Evolutionary conservation across 2,113 vertebrate genomes (phyloP).

Genomic region (Plestiodon gilberti): DNA sequence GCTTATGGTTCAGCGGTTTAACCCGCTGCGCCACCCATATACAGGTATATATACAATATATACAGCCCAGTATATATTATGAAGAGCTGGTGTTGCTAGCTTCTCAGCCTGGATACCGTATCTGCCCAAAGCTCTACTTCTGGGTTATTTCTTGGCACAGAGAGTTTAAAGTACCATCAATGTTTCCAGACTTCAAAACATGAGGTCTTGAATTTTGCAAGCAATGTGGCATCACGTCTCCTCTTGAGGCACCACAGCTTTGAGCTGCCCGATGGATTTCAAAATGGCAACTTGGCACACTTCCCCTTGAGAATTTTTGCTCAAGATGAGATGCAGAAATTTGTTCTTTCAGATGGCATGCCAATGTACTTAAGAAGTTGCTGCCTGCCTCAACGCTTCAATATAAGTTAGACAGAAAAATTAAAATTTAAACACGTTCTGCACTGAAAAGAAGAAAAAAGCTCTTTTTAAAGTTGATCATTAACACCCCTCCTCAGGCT

Average conservation of each 20-base stretch:
- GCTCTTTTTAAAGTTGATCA: not conserved
- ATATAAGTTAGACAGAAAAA: not conserved
- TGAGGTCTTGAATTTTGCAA: not conserved
- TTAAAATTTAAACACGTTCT: not conserved
- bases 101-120: not conserved
- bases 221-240: too few species aligned
- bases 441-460: not conserved
- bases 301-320: not conserved
- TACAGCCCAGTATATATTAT: not conserved
- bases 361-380: not conserved
- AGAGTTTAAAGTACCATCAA: not conserved
- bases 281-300: not conserved
- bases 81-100: not conserved
- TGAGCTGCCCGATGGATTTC: not conserved
- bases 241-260: not conserved
- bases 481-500: not conserved
- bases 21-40: too few species aligned
- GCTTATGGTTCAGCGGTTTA: too few species aligned
- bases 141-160: not conserved
- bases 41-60: too few species aligned
- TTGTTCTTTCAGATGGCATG: not conserved
- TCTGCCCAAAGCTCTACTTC: too few species aligned
- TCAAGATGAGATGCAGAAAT: not conserved
- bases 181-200: not conserved
- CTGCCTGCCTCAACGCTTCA: not conserved